Evolutionary conservation across 2,888 invertebrate species (phyloP).

Genomic region (Agrochola circellaris): DNA sequence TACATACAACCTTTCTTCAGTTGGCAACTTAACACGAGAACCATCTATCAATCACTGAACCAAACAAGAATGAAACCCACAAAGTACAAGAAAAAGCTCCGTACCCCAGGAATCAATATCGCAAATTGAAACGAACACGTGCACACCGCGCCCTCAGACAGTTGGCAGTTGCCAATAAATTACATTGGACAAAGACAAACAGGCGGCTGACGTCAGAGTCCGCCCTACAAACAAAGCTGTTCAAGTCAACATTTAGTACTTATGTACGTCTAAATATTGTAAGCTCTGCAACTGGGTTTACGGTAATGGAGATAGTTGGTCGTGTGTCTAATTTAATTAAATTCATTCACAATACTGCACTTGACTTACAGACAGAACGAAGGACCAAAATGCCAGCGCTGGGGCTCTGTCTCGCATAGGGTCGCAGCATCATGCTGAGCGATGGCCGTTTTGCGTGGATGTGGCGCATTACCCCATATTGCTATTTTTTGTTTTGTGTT

Average conservation of each 20-base stretch:
- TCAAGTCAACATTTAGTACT: conserved; percentile 20
- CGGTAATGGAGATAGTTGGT: not conserved
- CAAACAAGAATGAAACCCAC: not conserved
- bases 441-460: too few species aligned
- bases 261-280: conserved; percentile 14
- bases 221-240: conserved; percentile 40
- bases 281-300: not conserved
- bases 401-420: too few species aligned
- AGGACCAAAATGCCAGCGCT: too few species aligned
- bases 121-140: conserved; percentile 38
- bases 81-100: conserved; percentile 8
- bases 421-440: too few species aligned
- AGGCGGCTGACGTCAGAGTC: conserved; percentile 53
- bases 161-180: conserved; percentile 49
- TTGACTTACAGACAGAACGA: not conserved
- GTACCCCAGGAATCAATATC: conserved; percentile 34
- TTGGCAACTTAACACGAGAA: not conserved
- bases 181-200: conserved; percentile 47
- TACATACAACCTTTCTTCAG: not conserved
- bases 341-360: not conserved
- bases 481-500: too few species aligned
- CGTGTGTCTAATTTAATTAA: not conserved
- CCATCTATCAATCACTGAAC: conserved; percentile 13
- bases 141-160: conserved; percentile 53
- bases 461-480: too few species aligned